These are phyloP conservation scores for Phyllopteryx taeniolatus DNA, from an alignment of 2,113 vertebrate genomes.

Conservation along the genomic window DNA sequence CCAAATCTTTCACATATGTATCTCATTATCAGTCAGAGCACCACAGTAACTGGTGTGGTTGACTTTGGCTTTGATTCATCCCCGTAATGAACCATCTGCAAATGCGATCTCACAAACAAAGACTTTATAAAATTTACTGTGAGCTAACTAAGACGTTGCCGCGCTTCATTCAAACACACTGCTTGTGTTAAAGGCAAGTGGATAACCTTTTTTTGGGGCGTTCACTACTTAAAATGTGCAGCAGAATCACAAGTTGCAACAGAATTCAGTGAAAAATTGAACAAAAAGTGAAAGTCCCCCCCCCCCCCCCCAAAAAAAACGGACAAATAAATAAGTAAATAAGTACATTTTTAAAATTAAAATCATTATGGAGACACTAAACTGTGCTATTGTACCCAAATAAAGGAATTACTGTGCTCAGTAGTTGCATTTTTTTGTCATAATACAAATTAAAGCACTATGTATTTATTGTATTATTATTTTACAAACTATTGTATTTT, in stretches of 20 bases:
- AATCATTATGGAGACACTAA: too few species aligned
- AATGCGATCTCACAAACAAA: neutral
- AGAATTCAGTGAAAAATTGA: neutral
- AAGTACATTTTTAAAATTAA: too few species aligned
- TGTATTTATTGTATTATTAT: too few species aligned
- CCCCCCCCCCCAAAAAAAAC: neutral
- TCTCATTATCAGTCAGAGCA: slow-evolving; percentile 41
- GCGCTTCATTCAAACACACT: neutral
- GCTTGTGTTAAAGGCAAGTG: slow-evolving; percentile 1
- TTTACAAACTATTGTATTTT: too few species aligned
- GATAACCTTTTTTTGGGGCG: neutral
- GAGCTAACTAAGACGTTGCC: neutral
- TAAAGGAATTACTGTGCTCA: too few species aligned
- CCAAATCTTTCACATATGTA: slow-evolving; percentile 21
- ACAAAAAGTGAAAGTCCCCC: neutral
- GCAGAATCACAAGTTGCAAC: neutral
- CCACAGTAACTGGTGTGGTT: slow-evolving; percentile 30
- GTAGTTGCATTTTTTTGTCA: too few species aligned
- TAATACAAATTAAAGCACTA: too few species aligned
- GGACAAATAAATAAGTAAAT: neutral
- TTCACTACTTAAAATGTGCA: neutral
- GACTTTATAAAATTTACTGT: slow-evolving; percentile 11
- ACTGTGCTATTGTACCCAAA: too few species aligned
- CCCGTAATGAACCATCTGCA: neutral
- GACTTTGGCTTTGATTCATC: slow-evolving; percentile 25